A percentile compares a stretch with the other conserved stretches of the same genome.
phyloP scores from a whole-genome alignment of 1,140 invertebrate species.

The Babylonia areolata region DNA sequence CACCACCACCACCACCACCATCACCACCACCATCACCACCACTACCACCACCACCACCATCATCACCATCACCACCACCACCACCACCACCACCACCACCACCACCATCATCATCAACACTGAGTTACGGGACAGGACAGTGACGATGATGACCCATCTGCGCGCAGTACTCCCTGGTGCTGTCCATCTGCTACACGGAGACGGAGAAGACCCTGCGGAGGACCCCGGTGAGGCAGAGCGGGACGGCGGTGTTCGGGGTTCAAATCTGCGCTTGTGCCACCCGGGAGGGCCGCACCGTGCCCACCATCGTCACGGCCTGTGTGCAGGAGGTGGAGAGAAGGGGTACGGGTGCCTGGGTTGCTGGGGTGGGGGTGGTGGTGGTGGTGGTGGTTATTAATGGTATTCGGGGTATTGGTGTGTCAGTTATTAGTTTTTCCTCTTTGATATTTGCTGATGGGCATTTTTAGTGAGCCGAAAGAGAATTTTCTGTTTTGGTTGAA shows the following conservation, averaged over 20 bases:
- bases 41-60: conserved; percentile 5
- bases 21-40: background rate
- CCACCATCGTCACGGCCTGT: conserved; percentile 65
- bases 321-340: conserved; percentile 63
- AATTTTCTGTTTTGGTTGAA: too few relatives aligned
- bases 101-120: conserved; percentile 22
- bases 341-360: conserved; percentile 60
- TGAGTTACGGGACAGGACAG: too few relatives aligned
- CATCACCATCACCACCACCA: conserved; percentile 30
- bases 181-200: conserved; percentile 62
- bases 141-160: too few relatives aligned
- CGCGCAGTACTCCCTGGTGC: conserved; percentile 53
- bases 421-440: background rate
- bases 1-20: background rate
- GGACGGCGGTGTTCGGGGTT: conserved; percentile 61
- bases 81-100: conserved; percentile 25
- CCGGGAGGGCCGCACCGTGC: conserved; percentile 64
- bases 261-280: conserved; percentile 50
- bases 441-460: background rate
- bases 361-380: too few relatives aligned
- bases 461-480: too few relatives aligned
- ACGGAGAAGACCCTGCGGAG: conserved; percentile 60
- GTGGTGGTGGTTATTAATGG: too few relatives aligned
- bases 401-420: too few relatives aligned
- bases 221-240: conserved; percentile 56